Evolutionary conservation across 2,797 vertebrate species (phyloP).

Genomic region (Phataginus tetradactyla): DNA sequence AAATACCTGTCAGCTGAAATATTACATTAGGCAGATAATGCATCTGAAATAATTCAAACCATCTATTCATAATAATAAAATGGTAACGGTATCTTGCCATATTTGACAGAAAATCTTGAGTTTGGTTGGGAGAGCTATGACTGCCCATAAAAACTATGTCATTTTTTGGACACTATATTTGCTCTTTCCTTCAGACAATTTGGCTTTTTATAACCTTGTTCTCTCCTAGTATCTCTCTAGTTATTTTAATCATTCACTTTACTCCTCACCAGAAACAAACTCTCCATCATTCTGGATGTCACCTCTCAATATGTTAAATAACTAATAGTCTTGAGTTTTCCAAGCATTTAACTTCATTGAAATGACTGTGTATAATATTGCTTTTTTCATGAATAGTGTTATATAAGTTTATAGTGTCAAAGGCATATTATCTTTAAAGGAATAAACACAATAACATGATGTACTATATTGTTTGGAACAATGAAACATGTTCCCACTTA

Average conservation of each 20-base stretch:
- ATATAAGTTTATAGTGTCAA: background rate
- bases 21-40: background rate
- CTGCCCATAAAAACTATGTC: background rate
- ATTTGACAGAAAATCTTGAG: background rate
- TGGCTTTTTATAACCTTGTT: background rate
- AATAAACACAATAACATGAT: background rate
- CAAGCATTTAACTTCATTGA: background rate
- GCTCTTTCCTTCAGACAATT: background rate
- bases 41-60: conserved; percentile 46
- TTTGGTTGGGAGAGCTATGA: background rate
- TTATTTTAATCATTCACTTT: background rate
- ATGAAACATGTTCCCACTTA: conserved; percentile 34
- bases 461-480: background rate
- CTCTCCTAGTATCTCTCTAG: background rate
- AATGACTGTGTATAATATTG: background rate
- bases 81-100: background rate
- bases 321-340: background rate
- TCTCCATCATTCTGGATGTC: background rate
- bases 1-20: background rate
- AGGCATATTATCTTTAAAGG: background rate
- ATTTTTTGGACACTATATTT: background rate
- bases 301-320: background rate
- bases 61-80: background rate
- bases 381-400: background rate
- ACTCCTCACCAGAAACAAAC: conserved; percentile 38